Conservation (phyloP, 2,888 invertebrate species). For the Lucinisca nassula region DNA sequence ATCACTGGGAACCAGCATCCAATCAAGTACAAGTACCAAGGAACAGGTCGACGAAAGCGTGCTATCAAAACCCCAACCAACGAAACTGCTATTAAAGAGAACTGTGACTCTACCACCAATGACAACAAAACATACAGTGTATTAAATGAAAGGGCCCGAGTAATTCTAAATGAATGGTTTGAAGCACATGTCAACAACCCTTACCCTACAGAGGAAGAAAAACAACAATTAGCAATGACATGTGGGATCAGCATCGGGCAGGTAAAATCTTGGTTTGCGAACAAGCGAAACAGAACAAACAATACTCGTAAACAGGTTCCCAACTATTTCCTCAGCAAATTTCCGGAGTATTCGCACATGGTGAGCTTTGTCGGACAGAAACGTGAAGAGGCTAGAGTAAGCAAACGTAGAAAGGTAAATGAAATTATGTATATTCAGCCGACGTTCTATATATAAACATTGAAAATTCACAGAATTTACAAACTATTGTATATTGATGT, state of each 20-base stretch:
- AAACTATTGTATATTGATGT: not conserved
- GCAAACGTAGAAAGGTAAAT: conserved; percentile 60
- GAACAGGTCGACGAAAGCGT: conserved; percentile 52
- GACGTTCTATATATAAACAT: conserved; percentile 60
- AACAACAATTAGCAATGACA: conserved; percentile 72
- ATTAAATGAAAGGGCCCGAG: conserved; percentile 68
- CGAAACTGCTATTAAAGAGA: conserved; percentile 5
- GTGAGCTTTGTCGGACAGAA: conserved; percentile 76
- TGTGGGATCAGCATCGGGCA: conserved; percentile 77
- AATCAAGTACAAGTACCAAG: conserved; percentile 78
- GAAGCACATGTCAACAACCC: conserved; percentile 75
- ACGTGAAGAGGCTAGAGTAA: conserved; percentile 66
- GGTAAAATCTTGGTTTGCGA: conserved; percentile 84
- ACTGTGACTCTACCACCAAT: conserved; percentile 52
- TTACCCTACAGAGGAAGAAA: conserved; percentile 80
- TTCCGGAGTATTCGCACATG: conserved; percentile 75
- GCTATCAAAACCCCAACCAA: conserved; percentile 20
- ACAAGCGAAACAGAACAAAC: conserved; percentile 81
- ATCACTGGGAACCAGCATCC: conserved; percentile 85
- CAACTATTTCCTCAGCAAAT: conserved; percentile 80
- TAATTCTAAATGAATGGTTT: conserved; percentile 79
- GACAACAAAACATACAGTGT: conserved; percentile 69
- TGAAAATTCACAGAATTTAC: not conserved
- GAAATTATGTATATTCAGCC: conserved; percentile 67
- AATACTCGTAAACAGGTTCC: conserved; percentile 81